Conservation (phyloP, 1,140 invertebrate genomes). For the Zophobas atratus region DNA sequence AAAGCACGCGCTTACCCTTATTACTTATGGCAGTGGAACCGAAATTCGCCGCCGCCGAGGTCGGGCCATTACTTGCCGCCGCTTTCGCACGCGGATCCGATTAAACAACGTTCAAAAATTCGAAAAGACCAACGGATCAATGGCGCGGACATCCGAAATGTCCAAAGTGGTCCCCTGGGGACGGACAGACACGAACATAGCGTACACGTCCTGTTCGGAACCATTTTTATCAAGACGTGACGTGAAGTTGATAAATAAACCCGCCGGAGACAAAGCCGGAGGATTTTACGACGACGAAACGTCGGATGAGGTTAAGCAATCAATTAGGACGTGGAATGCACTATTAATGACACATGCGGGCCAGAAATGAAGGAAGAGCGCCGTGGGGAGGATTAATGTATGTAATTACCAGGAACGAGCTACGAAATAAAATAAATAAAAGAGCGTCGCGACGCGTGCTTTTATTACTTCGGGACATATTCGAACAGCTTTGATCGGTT, state of each 20-base stretch:
- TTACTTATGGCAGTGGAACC: slow-evolving; percentile 8
- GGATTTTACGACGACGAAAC: not conserved
- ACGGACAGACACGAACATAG: slow-evolving; percentile 13
- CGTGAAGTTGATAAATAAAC: slow-evolving; percentile 31
- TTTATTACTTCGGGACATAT: no score
- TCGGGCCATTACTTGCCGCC: slow-evolving; percentile 3
- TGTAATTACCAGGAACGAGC: no score
- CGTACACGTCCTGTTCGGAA: slow-evolving; percentile 10
- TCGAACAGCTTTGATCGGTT: no score
- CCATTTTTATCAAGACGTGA: slow-evolving; percentile 34
- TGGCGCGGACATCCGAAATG: slow-evolving; percentile 6
- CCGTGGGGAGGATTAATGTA: no score
- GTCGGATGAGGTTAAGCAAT: no score
- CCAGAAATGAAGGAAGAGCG: no score
- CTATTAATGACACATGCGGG: no score
- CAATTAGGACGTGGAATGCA: no score
- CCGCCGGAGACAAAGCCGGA: not conserved
- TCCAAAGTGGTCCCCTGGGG: not conserved
- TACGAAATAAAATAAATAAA: no score
- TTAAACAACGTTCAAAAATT: slow-evolving; percentile 18
- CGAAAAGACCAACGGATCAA: slow-evolving; percentile 5
- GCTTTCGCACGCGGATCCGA: slow-evolving; percentile 6
- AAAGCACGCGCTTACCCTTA: slow-evolving; percentile 36
- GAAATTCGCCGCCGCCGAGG: not conserved
- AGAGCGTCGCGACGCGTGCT: no score